These are phyloP conservation scores for Cephus spinipes DNA, from an alignment of 2,888 invertebrate genomes.

Conservation along the genomic window DNA sequence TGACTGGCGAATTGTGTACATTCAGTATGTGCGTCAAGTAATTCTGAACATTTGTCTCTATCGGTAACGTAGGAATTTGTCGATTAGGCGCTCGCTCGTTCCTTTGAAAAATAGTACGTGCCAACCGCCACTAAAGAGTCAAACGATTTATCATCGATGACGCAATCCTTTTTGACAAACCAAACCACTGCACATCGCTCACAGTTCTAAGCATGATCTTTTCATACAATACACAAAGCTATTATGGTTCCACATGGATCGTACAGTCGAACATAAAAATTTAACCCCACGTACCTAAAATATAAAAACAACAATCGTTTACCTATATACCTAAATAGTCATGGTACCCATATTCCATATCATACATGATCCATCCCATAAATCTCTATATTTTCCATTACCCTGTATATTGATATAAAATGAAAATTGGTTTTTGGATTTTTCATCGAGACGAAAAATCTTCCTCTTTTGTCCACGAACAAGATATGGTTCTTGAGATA, in stretches of 20 bases:
- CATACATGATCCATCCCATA: background rate
- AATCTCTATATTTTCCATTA: background rate
- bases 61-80: slow-evolving; percentile 11
- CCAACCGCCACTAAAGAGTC: slow-evolving; percentile 21
- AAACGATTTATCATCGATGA: slow-evolving; percentile 48
- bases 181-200: slow-evolving; percentile 16
- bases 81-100: slow-evolving; percentile 22
- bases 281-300: background rate
- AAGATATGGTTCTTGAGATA: background rate
- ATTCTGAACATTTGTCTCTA: background rate
- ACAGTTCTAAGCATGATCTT: background rate
- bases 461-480: background rate
- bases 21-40: background rate
- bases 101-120: slow-evolving; percentile 43
- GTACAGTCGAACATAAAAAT: background rate
- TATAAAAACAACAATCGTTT: background rate
- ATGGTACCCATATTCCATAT: background rate
- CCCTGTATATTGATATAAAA: background rate
- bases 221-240: background rate
- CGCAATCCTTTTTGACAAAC: slow-evolving; percentile 29
- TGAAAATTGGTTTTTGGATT: background rate
- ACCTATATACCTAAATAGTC: background rate
- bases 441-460: background rate
- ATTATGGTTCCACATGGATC: background rate
- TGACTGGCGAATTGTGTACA: background rate